Percentiles rank a stretch among this genome's conserved stretches.
Conservation (phyloP, 2,113 vertebrate species). For the Engraulis encrasicolus region DNA sequence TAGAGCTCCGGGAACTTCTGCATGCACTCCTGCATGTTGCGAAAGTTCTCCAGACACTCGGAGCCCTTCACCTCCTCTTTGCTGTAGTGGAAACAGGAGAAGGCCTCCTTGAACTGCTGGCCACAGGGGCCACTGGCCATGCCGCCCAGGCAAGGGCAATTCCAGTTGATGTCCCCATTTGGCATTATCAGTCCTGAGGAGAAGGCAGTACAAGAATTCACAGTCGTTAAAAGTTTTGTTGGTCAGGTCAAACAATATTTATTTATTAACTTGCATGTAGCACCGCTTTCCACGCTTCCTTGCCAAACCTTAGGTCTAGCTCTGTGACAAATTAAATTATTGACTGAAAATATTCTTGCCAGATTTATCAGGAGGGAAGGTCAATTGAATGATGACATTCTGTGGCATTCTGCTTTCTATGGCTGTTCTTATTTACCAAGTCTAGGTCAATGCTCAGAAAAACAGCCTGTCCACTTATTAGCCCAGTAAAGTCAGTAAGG, state of each 20-base stretch:
- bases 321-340: no score
- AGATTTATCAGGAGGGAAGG: no score
- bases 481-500: no score
- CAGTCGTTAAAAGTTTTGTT: neutral
- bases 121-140: constrained; percentile 97
- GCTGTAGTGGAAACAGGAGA: constrained; percentile 98
- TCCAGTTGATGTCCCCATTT: constrained; percentile 97
- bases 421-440: no score
- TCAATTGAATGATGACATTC: no score
- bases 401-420: no score
- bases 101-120: constrained; percentile 95
- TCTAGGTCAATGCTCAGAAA: no score
- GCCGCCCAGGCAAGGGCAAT: constrained; percentile 94
- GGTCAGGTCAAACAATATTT: neutral
- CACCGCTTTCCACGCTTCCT: no score
- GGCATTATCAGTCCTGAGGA: constrained; percentile 88
- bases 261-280: no score
- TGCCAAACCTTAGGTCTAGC: no score
- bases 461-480: no score
- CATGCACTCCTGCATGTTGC: constrained; percentile 97
- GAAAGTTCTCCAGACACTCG: constrained; percentile 92
- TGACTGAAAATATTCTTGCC: no score
- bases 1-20: constrained; percentile 95
- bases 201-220: neutral
- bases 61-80: constrained; percentile 94